Conservation (phyloP, 2,113 vertebrate genomes). For the Oreochromis tanganicae region DNA sequence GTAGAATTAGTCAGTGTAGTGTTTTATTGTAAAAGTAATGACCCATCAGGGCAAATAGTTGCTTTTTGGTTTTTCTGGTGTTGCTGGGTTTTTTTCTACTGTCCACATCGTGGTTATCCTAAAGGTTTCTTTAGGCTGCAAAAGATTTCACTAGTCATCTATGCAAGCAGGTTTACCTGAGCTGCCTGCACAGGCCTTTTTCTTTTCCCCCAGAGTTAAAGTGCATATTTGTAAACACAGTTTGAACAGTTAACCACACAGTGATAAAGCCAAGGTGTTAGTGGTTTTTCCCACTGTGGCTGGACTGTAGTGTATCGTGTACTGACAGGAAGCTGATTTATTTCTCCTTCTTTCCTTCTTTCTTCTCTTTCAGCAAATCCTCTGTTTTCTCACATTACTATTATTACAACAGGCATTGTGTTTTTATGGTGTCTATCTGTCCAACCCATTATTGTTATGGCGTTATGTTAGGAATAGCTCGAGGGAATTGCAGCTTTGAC, state of each 20-base stretch:
- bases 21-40: background rate
- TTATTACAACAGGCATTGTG: background rate
- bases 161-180: background rate
- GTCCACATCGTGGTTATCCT: background rate
- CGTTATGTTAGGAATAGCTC: background rate
- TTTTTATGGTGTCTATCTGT: background rate
- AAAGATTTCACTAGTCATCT: background rate
- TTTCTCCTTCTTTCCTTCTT: background rate
- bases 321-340: background rate
- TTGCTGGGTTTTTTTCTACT: background rate
- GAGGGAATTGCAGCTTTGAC: background rate
- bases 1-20: background rate
- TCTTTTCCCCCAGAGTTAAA: background rate
- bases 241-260: background rate
- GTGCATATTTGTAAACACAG: background rate
- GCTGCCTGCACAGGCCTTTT: fast-evolving
- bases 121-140: background rate
- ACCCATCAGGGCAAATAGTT: background rate
- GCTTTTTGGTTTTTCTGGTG: background rate
- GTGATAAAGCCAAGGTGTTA: background rate
- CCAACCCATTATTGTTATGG: background rate
- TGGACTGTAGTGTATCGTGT: background rate
- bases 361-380: background rate
- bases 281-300: background rate
- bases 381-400: background rate